Base-by-base conservation (phyloP, 2,113 vertebrate genomes). In the Onychorhynchus coronatus region DNA sequence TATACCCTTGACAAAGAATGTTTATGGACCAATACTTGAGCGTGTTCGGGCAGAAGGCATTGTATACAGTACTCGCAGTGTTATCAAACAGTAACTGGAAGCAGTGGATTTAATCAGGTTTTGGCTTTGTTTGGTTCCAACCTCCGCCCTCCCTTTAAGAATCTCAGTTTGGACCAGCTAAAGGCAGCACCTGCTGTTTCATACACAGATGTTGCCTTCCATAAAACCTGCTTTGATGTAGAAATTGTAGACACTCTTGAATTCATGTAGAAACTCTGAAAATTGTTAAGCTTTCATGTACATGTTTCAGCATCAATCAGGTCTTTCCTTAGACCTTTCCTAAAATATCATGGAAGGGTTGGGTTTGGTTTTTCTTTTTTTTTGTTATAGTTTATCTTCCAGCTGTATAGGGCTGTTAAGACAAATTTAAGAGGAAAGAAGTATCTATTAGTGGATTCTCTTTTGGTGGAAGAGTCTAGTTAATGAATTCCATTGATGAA, bases 21-120 rank as follows among this genome's bases (percentile, higher is more conserved):
- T 99, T 77, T 99, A 99, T 4, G 95, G 97, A 85, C 99, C 98
- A 41, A 97, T 98, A 62, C 94, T 99, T 88, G 98, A 98, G 59
- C 96, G 98, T 42, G 98, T 99, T 90, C 98, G 96, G 97, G 98
- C 98, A 53, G 99, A 99, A 96, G 99, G 99, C 63, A 98, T 99
- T 56, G 31, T 97, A 22, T 98, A 98, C 93, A 98, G 91, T 12
- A 98, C 97, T 30, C 98, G 97, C 76, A 99, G 98, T 66, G 88
- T 98, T 50, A 88, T 98, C 88, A 98, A 86, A n/a, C 94, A 94
- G 61, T 98, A 94, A 96, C 46, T 49, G 61, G 58, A 65, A 74
- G 58, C 85, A 53, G 19, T 20, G 62, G 81, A 50, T 76, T 56
- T 33, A 23, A 33, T 21, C 1, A 7, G n/a, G 3, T 23, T 84